These are phyloP conservation scores for Pandion haliaetus DNA, from an alignment of 2,113 vertebrate genomes.

Conservation along the genomic window DNA sequence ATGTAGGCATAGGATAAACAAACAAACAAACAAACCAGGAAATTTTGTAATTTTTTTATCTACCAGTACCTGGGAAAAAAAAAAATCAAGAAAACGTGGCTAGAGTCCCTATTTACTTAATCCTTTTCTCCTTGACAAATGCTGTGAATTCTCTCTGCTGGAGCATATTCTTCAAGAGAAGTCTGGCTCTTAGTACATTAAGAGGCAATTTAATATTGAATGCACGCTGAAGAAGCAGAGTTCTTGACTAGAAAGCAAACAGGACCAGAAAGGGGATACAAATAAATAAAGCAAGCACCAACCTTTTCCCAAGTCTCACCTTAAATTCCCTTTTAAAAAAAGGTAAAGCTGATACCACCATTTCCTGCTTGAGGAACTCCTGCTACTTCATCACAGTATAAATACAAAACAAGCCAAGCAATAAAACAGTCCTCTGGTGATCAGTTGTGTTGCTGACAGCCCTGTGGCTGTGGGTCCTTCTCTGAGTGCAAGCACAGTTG, in stretches of 20 bases:
- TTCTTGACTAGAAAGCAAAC: conserved; percentile 51
- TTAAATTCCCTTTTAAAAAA: conserved; percentile 8
- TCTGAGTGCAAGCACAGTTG: neutral
- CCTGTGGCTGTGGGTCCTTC: neutral
- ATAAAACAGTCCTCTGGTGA: neutral
- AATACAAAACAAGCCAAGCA: neutral
- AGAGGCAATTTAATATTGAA: conserved; percentile 55
- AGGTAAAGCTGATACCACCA: neutral
- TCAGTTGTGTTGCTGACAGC: neutral
- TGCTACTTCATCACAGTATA: neutral
- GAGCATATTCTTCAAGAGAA: conserved; percentile 42
- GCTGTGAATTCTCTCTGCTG: conserved; percentile 2
- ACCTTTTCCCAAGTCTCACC: neutral
- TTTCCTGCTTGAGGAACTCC: neutral
- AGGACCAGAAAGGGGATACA: neutral
- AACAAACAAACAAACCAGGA: neutral
- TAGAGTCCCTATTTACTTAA: conserved; percentile 1
- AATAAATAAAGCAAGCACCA: conserved; percentile 18
- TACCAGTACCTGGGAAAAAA: neutral
- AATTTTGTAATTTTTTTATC: neutral
- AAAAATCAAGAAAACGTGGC: neutral
- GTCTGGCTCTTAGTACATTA: conserved; percentile 42
- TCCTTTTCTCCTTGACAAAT: conserved; percentile 55
- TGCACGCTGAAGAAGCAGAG: conserved; percentile 30
- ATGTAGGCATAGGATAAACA: neutral